Percentiles rank a stretch among this genome's conserved stretches.
Conservation (phyloP, 1,140 invertebrate genomes). For the Maconellicoccus hirsutus region DNA sequence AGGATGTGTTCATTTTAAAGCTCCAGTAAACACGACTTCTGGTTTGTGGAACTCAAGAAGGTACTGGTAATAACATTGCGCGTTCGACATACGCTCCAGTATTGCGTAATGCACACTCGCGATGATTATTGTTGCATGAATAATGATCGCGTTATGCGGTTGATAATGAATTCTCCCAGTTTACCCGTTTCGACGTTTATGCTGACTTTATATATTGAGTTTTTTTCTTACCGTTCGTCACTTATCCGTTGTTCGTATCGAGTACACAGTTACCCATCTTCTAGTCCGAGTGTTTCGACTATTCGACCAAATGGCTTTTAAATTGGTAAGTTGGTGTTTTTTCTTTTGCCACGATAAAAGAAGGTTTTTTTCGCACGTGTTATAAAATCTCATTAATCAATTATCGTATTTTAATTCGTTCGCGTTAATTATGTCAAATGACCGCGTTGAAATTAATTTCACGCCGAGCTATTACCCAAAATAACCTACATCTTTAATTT, state of each 20-base stretch:
- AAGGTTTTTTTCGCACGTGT: not conserved
- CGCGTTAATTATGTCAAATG: slow-evolving; percentile 1
- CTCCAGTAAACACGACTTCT: slow-evolving; percentile 7
- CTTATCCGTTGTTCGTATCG: not conserved
- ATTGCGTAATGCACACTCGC: not conserved
- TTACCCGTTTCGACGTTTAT: not conserved
- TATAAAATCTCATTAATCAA: not conserved
- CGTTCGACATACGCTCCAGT: not conserved
- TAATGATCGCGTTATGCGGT: slow-evolving; percentile 13
- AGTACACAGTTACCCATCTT: too few relatives aligned
- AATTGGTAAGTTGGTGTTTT: not conserved
- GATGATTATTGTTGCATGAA: slow-evolving; percentile 17
- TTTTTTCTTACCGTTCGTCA: not conserved
- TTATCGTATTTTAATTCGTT: not conserved
- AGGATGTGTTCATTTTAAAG: slow-evolving; percentile 9
- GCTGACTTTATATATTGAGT: not conserved
- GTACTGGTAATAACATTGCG: not conserved
- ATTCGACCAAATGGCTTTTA: not conserved
- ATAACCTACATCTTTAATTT: slow-evolving; percentile 1
- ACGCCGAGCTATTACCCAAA: not conserved
- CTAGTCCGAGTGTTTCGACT: not conserved
- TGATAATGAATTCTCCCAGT: slow-evolving; percentile 16
- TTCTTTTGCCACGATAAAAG: not conserved
- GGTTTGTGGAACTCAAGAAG: not conserved
- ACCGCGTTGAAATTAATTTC: not conserved